Evolutionary conservation across 2,797 vertebrate species (phyloP).

Genomic region (Crenichthys baileyi): DNA sequence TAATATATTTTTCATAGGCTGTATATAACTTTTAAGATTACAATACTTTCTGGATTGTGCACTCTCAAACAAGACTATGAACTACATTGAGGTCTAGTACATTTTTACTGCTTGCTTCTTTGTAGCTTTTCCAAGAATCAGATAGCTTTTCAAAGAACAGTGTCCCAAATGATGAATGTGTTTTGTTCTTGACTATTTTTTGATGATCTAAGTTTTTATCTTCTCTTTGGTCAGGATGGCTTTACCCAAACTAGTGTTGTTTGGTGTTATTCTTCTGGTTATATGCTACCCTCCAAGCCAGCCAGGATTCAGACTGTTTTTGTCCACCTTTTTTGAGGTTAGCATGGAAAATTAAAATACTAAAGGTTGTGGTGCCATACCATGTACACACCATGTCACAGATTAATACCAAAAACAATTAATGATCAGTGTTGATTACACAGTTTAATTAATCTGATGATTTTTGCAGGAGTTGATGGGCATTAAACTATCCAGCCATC

Average conservation of each 20-base stretch:
- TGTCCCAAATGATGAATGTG: not conserved
- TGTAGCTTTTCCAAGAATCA: not conserved
- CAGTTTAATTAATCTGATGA: not conserved
- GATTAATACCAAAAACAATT: not conserved
- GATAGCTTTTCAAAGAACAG: not conserved
- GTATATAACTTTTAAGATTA: too few relatives aligned
- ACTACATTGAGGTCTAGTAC: too few relatives aligned
- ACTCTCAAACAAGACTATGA: too few relatives aligned
- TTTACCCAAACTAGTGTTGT: constrained; percentile 17
- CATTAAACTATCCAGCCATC: not conserved
- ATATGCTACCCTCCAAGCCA: constrained; percentile 19
- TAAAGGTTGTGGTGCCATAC: too few relatives aligned
- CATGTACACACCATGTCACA: not conserved
- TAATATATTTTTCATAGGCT: too few relatives aligned
- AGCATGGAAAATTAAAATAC: not conserved
- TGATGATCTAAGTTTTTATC: not conserved
- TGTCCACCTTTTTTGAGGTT: constrained; percentile 24
- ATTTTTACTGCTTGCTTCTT: not conserved
- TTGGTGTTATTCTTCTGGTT: constrained; percentile 30
- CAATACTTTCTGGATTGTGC: too few relatives aligned
- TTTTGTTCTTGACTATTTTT: not conserved
- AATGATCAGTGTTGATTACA: not conserved
- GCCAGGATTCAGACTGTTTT: constrained; percentile 1
- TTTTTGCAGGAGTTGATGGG: constrained; percentile 20
- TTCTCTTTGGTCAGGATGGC: constrained; percentile 45